phyloP scores from a whole-genome alignment of 2,888 invertebrate genomes.

The Ennomos fuscantarius region DNA sequence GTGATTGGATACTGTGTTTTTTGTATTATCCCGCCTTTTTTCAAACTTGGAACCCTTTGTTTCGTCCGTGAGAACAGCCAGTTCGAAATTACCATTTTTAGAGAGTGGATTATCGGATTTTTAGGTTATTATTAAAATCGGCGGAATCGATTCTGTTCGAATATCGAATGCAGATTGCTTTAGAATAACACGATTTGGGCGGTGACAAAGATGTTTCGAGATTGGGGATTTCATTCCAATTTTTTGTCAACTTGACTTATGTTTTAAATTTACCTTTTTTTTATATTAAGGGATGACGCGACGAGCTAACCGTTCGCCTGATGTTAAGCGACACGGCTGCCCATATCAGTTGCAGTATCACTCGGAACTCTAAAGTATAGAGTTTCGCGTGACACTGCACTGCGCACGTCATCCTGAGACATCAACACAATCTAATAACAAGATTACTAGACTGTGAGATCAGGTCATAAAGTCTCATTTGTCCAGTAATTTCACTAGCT shows the following conservation, averaged over 20 bases:
- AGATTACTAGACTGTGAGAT: no score
- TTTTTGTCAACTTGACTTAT: conserved; percentile 30
- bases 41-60: conserved; percentile 70
- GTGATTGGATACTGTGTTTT: conserved; percentile 78
- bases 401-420: no score
- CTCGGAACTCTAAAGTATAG: no score
- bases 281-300: no score
- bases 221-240: conserved; percentile 32
- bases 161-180: conserved; percentile 63
- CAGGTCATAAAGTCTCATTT: no score
- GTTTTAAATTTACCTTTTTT: no score
- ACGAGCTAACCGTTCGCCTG: no score
- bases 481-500: no score
- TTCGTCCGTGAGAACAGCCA: conserved; percentile 78
- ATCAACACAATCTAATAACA: no score
- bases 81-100: conserved; percentile 82
- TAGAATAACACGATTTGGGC: conserved; percentile 71
- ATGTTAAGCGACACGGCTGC: no score
- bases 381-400: no score
- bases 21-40: conserved; percentile 66
- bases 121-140: conserved; percentile 62
- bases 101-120: conserved; percentile 78
- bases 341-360: no score
- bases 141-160: conserved; percentile 59
- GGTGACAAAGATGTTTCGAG: conserved; percentile 45